Base-by-base conservation (phyloP, 2,888 invertebrate species). In the Parapristionchus giblindavisi region DNA sequence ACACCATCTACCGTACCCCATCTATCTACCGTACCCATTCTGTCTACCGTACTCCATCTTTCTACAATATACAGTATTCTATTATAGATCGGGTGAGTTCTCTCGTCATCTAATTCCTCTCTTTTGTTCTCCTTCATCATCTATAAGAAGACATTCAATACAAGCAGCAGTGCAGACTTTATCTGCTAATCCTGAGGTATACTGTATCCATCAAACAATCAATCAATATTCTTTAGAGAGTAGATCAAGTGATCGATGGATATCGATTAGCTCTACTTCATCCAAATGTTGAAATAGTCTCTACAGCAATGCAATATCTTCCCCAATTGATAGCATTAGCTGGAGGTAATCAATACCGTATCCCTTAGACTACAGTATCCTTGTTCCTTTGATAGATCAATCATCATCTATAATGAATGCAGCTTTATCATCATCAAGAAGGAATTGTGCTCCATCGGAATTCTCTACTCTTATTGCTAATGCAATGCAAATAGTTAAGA, bases 51-150 rank as follows among this genome's bases (percentile, higher is more conserved):
- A 58, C 36, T 36, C 14, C 27, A 8, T 24, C 24, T 29, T 32
- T 58, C 34, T 21, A 58, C 36, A 34, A 5, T 3, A 17, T 34
- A 34, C 29, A 2, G n/a, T 48, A 29, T 32, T 8, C 27, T 48
- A 43, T 24, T 52, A n/a, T 2, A 71, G 70, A 40, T 71, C 70
- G 1, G 70, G 32, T 27, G 70, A 71, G 14, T 56, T 71, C 40
- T 56, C 56, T 56, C 56, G 54, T 4, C 56, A 52, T n/a, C 40
- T 71, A 3, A 11, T 71, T 21, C 70, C 70, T 40, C 70, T 71
- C 29, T 71, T 71, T 40, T 71, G 38, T 21, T 71, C 70, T 54
- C 56, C 70, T 40, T 71, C 70, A 3, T 56, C 56, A 5, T 71
- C 70, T 32, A 32, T 71, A 5, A 54, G 70, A 54, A 36, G 70